A percentile compares a stretch with the other conserved stretches of the same genome.
phyloP scores from a whole-genome alignment of 1,140 invertebrate species.

The Dreissena polymorpha region DNA sequence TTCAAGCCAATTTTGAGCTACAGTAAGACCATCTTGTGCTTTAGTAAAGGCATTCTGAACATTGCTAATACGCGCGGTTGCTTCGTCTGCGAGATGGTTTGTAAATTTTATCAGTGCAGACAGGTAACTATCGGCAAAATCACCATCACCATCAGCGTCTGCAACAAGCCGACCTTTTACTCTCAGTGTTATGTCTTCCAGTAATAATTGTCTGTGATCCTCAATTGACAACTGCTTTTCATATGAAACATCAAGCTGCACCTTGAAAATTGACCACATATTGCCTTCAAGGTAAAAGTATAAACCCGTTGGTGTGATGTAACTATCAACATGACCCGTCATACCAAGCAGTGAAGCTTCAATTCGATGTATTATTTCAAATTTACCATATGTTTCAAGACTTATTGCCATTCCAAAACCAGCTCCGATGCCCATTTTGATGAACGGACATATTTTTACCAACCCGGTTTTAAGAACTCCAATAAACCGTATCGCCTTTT shows the following conservation, averaged over 20 bases:
- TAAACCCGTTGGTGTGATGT: slow-evolving; percentile 10
- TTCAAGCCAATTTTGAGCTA: slow-evolving; percentile 30
- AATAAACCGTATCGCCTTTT: slow-evolving; percentile 25
- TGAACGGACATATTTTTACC: neutral
- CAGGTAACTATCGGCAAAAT: slow-evolving; percentile 45
- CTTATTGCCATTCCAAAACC: slow-evolving; percentile 22
- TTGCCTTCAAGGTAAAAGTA: slow-evolving; percentile 41
- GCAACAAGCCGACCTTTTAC: slow-evolving; percentile 21
- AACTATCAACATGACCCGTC: slow-evolving; percentile 4
- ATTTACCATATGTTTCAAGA: neutral
- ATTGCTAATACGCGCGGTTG: neutral
- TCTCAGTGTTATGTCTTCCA: slow-evolving; percentile 1
- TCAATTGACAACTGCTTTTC: neutral
- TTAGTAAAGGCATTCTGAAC: slow-evolving; percentile 14
- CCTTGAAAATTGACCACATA: slow-evolving; percentile 35
- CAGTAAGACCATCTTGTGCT: slow-evolving; percentile 20
- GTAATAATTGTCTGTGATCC: slow-evolving; percentile 2
- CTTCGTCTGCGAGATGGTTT: slow-evolving; percentile 8
- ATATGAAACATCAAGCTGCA: slow-evolving; percentile 25
- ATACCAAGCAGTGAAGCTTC: slow-evolving; percentile 17
- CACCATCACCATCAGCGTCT: neutral
- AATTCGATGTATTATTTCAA: slow-evolving; percentile 9
- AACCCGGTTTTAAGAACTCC: neutral
- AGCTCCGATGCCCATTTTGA: neutral
- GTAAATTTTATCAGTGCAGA: slow-evolving; percentile 26